Base-by-base conservation (phyloP, 2,888 invertebrate genomes). In the Nasonovia ribisnigri region DNA sequence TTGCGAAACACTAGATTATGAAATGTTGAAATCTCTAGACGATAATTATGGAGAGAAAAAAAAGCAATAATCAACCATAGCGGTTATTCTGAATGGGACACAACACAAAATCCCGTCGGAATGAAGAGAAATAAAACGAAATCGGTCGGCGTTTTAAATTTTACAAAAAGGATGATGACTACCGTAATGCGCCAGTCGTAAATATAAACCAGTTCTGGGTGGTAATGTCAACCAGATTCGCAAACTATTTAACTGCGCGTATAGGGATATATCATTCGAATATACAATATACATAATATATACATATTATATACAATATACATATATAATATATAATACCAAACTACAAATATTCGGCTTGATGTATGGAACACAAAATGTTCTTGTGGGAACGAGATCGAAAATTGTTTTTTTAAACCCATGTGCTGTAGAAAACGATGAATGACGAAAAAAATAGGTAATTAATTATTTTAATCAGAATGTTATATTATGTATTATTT, bases 201-300 rank as follows among this genome's bases (percentile, higher is more conserved):
- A 87, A 87, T 60, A 51, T 51, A 92, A 92, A 88, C 51, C 88
- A 92, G 88, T 92, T 92, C 92, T 92, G 92, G 88, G 92, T 88
- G 92, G 92, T 77, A 88, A 87, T 42, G 86, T 92, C 91, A 60
- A 92, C 60, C 11, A n/a, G 86, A 67, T 29, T 87, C 67, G 67
- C 92, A 48, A 88, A 92, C 51, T 67, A 77, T 92, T 92, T 88
- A 16, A 67, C 88, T n/a, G n/a, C 43, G 26, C 26, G 24, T 20
- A 13, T 24, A 26, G 16, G 26, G 24, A n/a, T 51, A 26, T 42
- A 89, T 90, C 46, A 86, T 86, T 46, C 5, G 46, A 29, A 67
- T 77, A 67, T 16, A 77, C n/a, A n/a, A 3, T 51, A 16, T 48
- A n/a, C n/a, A 13, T n/a, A n/a, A n/a, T 46, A 67, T 77, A 67